Evolutionary conservation across 2,888 invertebrate species (phyloP), one percentile per base, ranked within the genome.

Genomic region (Eristalinus sepulchralis): DNA sequence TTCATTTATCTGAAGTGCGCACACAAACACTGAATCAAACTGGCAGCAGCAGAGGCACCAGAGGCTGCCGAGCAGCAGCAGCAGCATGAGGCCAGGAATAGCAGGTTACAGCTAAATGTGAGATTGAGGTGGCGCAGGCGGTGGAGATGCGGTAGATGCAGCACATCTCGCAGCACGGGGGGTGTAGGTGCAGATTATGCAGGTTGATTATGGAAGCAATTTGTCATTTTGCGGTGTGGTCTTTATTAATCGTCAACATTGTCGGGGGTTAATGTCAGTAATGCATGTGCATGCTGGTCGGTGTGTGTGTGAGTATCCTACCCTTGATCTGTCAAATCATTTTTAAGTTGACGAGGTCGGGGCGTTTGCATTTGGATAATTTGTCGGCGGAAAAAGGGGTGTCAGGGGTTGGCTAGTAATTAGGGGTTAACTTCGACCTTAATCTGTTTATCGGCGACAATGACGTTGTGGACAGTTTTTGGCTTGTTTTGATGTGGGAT

Each of bases 201-300:
- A 83, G 82, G 86, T 86, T 86, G 86, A 86, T 86, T 86, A 86
- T 86, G 79, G 86, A 83, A 86, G 78, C 79, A 86, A 86, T 86
- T 83, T 86, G 86, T 86, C 86, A 86, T 86, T 82, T 75, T 86
- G 86, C 73, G 86, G 86, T 83, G 78, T 71, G 86, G 82, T 83
- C 86, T 83, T 82, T 86, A 86, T 86, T 86, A 86, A 82, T 83
- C 78, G 86, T 83, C 82, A 79, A 86, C 86, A 86, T 83, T 83
- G 83, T 83, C 68, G 55, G 70, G 47, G 86, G 83, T 83, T 86
- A 79, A 86, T 83, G 73, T 67, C 68, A 60, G 64, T 79, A 47
- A 66, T 33, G 39, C 8, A 6, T 17, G 47, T 17, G 63, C 33
- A 33, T 34, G 31, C 22, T 13, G 13, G 39, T 59, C 3, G 3